These are phyloP conservation scores for Pollachius pollachius DNA, from an alignment of 2,113 vertebrate species.

Conservation along the genomic window DNA sequence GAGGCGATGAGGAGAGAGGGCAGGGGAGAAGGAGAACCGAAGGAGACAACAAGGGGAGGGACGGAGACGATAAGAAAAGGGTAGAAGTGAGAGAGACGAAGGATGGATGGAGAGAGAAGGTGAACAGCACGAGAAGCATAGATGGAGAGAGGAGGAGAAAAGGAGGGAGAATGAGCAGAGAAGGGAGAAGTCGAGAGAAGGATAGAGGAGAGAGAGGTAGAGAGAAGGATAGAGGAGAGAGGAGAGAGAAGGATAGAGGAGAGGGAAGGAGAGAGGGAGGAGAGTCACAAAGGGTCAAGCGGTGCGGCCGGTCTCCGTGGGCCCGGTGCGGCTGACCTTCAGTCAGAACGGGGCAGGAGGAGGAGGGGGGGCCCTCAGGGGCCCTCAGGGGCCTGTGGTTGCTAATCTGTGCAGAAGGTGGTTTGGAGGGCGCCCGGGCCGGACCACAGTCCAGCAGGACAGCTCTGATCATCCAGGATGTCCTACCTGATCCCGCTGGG, in stretches of 20 bases:
- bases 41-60: no score
- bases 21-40: no score
- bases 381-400: conserved; percentile 22
- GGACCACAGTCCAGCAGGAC: background rate
- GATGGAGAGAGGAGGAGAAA: no score
- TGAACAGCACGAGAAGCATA: no score
- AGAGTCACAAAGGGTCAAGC: conserved; percentile 58
- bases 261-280: conserved; percentile 11
- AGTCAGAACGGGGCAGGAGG: background rate
- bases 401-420: conserved; percentile 42
- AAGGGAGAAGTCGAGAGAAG: no score
- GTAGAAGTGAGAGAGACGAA: no score
- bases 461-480: conserved; percentile 24
- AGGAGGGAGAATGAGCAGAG: no score
- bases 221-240: no score
- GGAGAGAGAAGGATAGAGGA: background rate
- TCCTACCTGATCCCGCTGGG: background rate
- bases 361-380: conserved; percentile 5
- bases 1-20: conserved; percentile 53
- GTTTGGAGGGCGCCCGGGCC: conserved; percentile 36
- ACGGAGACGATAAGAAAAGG: no score
- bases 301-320: conserved; percentile 32
- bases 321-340: conserved; percentile 36
- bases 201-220: no score
- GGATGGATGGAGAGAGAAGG: no score